These are phyloP conservation scores for Euzetes globulus DNA, from an alignment of 2,888 invertebrate genomes.

Conservation along the genomic window DNA sequence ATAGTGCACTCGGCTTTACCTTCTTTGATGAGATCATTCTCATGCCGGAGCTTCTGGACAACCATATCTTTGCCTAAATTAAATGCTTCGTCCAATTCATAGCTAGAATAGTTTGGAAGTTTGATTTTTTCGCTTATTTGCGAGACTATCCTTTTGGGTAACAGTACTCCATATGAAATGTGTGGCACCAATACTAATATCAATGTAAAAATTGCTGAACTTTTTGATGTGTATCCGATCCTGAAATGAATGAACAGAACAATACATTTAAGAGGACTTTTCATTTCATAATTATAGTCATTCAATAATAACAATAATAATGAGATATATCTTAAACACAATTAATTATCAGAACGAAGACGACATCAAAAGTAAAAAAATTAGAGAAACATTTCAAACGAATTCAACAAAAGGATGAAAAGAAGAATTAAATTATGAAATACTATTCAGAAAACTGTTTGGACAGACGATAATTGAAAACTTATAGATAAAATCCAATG, in stretches of 20 bases:
- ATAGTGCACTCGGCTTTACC: slow-evolving; percentile 34
- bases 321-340: no score
- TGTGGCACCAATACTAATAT: neutral
- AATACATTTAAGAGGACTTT: neutral
- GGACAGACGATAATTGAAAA: no score
- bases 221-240: neutral
- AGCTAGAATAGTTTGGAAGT: slow-evolving; percentile 12
- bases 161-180: neutral
- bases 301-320: neutral
- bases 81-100: slow-evolving; percentile 37
- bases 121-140: slow-evolving; percentile 29
- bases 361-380: no score
- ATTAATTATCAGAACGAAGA: no score
- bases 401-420: no score
- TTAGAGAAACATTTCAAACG: no score
- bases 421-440: no score
- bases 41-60: slow-evolving; percentile 23
- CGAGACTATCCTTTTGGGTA: slow-evolving; percentile 28
- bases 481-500: neutral
- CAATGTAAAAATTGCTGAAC: neutral
- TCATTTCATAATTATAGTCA: neutral
- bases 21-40: slow-evolving; percentile 34
- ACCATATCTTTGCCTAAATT: slow-evolving; percentile 36
- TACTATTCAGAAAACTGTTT: no score
- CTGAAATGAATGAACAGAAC: neutral